These are phyloP conservation scores for Pyrgilauda ruficollis DNA, from an alignment of 2,113 vertebrate genomes.

Conservation along the genomic window DNA sequence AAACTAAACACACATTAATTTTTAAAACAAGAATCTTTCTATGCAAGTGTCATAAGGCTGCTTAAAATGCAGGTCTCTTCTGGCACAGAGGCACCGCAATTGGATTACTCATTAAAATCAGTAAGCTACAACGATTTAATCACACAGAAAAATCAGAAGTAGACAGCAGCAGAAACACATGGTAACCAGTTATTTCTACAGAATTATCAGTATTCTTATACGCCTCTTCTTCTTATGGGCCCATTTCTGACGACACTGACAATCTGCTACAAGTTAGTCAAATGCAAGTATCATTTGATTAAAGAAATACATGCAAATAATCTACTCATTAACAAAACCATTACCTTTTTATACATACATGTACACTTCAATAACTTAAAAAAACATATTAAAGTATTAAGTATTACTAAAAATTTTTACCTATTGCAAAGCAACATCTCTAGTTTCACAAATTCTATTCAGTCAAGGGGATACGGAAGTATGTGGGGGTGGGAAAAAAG, in stretches of 20 bases:
- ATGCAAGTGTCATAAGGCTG: not conserved
- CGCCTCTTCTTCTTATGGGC: conserved; percentile 13
- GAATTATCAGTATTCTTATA: conserved; percentile 20
- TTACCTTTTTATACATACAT: not conserved
- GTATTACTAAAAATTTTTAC: not conserved
- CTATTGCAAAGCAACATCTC: not conserved
- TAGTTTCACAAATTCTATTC: not conserved
- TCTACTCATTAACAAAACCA: not conserved
- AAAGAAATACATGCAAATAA: conserved; percentile 12
- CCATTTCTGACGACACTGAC: not conserved
- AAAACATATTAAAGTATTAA: not conserved
- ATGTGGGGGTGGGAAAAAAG: not conserved
- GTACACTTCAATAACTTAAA: not conserved
- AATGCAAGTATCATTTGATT: not conserved
- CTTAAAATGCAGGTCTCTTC: not conserved
- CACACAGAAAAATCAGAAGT: not conserved
- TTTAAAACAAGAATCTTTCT: not conserved
- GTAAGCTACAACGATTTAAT: not conserved
- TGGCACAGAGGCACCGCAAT: not conserved
- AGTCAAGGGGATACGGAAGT: not conserved
- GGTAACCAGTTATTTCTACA: conserved; percentile 48
- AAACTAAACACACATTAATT: not conserved
- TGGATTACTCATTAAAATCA: conserved; percentile 23
- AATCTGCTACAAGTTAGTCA: conserved; percentile 26
- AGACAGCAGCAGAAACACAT: conserved; percentile 44